Percentiles rank a stretch among this genome's conserved stretches.
These are phyloP conservation scores for Leptinotarsa rubiginosa DNA, from an alignment of 2,888 invertebrate species.

Conservation along the genomic window DNA sequence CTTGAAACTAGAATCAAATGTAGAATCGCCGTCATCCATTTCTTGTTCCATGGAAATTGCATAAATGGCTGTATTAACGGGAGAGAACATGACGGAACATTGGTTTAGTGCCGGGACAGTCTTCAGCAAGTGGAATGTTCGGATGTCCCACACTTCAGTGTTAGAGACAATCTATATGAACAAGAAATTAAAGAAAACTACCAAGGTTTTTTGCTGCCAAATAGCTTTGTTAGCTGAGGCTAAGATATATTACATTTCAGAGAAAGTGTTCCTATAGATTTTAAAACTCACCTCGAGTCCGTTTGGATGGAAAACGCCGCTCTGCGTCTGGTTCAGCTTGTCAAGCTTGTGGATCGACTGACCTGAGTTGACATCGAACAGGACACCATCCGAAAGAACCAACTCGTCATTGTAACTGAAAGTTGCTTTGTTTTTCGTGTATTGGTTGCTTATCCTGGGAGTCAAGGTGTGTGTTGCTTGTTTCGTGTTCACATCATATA, in stretches of 20 bases:
- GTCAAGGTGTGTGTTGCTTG: slow-evolving; percentile 78
- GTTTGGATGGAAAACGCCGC: slow-evolving; percentile 96
- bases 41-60: slow-evolving; percentile 85
- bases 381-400: slow-evolving; percentile 93
- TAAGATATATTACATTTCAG: too few relatives aligned
- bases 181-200: neutral
- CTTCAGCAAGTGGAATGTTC: slow-evolving; percentile 92
- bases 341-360: slow-evolving; percentile 96
- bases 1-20: slow-evolving; percentile 92
- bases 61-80: slow-evolving; percentile 88
- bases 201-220: neutral
- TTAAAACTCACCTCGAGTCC: slow-evolving; percentile 80
- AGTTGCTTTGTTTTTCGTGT: slow-evolving; percentile 92
- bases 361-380: slow-evolving; percentile 91
- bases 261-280: neutral
- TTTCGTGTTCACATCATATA: slow-evolving; percentile 91
- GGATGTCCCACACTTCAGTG: slow-evolving; percentile 97
- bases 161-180: slow-evolving; percentile 86
- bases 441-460: slow-evolving; percentile 89
- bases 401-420: slow-evolving; percentile 95
- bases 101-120: slow-evolving; percentile 95
- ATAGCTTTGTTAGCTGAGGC: too few relatives aligned
- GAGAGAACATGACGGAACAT: slow-evolving; percentile 88
- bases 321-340: slow-evolving; percentile 94
- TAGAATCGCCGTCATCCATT: slow-evolving; percentile 77